These are phyloP conservation scores for Chanos chanos DNA, from an alignment of 2,797 vertebrate species.

Conservation along the genomic window DNA sequence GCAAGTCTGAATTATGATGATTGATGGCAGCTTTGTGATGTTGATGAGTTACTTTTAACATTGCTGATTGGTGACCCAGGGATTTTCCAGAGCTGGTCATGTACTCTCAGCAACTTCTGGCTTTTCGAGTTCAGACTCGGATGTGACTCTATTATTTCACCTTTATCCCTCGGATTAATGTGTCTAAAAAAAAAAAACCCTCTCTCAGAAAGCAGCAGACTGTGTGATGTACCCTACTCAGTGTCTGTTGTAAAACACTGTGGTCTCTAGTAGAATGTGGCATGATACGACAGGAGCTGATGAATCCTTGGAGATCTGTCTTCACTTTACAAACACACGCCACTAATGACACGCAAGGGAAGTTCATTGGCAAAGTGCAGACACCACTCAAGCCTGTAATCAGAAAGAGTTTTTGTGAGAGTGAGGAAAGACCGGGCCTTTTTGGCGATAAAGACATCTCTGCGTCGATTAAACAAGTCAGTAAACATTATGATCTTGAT, in stretches of 20 bases:
- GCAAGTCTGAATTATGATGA: too few relatives aligned
- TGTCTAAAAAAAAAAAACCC: too few relatives aligned
- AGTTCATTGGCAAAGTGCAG: constrained; percentile 46
- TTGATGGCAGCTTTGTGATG: neutral
- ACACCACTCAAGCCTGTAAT: constrained; percentile 40
- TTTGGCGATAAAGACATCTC: constrained; percentile 31
- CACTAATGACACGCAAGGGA: constrained; percentile 46
- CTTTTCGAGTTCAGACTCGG: neutral
- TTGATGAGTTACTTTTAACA: neutral
- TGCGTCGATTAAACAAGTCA: constrained; percentile 16
- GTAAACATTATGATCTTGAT: constrained; percentile 36
- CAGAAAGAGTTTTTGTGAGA: constrained; percentile 59
- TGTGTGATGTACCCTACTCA: too few relatives aligned
- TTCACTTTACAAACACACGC: constrained; percentile 46
- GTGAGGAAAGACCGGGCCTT: constrained; percentile 26
- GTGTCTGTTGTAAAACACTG: too few relatives aligned
- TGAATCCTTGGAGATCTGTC: constrained; percentile 34
- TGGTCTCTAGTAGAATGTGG: neutral
- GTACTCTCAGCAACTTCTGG: neutral
- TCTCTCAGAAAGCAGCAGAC: too few relatives aligned
- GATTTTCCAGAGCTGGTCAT: neutral
- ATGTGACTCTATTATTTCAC: neutral
- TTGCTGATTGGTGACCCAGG: neutral
- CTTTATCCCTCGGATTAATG: too few relatives aligned
- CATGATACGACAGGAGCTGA: constrained; percentile 5